phyloP scores from a whole-genome alignment of 2,888 invertebrate species.

The Leucoma salicis region DNA sequence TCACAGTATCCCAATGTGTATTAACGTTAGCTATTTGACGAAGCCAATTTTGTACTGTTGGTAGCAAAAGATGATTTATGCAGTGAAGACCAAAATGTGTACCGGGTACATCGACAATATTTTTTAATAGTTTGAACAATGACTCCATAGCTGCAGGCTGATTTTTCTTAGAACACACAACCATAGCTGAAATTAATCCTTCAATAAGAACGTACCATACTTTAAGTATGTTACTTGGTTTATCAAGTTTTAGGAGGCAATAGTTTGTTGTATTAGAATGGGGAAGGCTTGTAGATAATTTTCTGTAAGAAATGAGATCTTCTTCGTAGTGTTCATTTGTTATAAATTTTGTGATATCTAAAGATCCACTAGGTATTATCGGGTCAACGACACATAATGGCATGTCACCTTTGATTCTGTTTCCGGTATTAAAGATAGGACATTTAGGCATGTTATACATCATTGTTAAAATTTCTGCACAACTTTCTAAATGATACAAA shows the following conservation, averaged over 20 bases:
- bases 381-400: constrained; percentile 92
- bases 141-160: constrained; percentile 94
- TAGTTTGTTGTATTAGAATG: constrained; percentile 74
- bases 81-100: constrained; percentile 95
- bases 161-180: constrained; percentile 93
- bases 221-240: constrained; percentile 91
- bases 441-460: constrained; percentile 98
- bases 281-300: constrained; percentile 79
- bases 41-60: constrained; percentile 96
- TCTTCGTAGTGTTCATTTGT: constrained; percentile 85
- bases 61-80: constrained; percentile 94
- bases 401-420: constrained; percentile 89
- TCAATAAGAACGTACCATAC: constrained; percentile 95
- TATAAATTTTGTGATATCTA: constrained; percentile 86
- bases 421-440: constrained; percentile 95
- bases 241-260: constrained; percentile 86
- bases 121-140: constrained; percentile 91
- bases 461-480: constrained; percentile 92
- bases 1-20: constrained; percentile 88
- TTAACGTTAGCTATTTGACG: constrained; percentile 87
- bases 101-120: constrained; percentile 90
- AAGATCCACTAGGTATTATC: constrained; percentile 87
- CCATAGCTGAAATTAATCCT: constrained; percentile 90
- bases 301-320: constrained; percentile 85
- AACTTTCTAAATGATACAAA: constrained; percentile 91